Evolutionary conservation across 2,888 invertebrate species (phyloP), one percentile per base, ranked within the genome.

Genomic region (Chrysolina haemoptera): DNA sequence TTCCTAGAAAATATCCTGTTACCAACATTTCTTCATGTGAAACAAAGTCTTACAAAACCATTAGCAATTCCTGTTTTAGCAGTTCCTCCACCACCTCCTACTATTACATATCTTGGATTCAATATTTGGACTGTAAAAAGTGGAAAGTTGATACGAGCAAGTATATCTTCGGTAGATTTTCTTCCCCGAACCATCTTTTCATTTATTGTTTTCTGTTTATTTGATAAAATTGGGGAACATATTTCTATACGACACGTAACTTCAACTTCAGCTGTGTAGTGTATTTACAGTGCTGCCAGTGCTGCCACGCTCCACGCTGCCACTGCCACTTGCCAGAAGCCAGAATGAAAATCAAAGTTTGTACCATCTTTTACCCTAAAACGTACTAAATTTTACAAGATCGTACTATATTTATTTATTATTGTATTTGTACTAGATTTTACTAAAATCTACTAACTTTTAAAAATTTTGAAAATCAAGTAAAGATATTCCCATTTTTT

Each of bases 1-100:
- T 92, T 98, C 97, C 97, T 97, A 85, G 71, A 91, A 88, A 82
- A 11, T 22, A 53, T 53, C 12, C 18, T 53, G 18, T 53, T 5
- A 53, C 20, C 10, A 53, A 69, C 12, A 41, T 18, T 18, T 12
- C 18, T 35, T 43, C 43, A 43, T 0, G 6, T 4, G 40, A n/a
- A 22, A 35, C 14, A 0, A 67, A 40, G 5, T 18, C 96, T 94
- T 90, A 97, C 98, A 90, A 99, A 96, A 87, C 97, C 97, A 91
- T 99, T 99, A 48, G 95, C 95, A 71, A 99, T 96, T 70, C 99
- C 99, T 62, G 98, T 98, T 88, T 98, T 98, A 16, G 98, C 94
- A 48, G 96, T 94, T 72, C 99, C 99, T 75, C 99, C 99, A 70
- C 99, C 99, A 70, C 99, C 99, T 77, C 96, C 98, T 64, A 99